phyloP scores from a whole-genome alignment of 2,113 vertebrate species.

The Rana temporaria region DNA sequence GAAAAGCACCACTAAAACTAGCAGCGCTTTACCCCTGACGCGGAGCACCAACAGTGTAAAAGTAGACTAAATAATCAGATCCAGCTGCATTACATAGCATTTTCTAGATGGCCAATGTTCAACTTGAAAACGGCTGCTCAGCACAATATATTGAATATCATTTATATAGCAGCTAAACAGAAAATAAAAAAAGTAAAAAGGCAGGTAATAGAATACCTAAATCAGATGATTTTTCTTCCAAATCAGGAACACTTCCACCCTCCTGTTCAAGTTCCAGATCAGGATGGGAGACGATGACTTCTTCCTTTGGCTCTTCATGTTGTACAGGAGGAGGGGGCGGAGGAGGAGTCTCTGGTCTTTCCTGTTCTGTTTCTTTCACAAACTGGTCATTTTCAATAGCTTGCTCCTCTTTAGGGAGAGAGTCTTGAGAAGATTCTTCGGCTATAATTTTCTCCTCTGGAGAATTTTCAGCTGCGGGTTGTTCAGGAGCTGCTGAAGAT shows the following conservation, averaged over 20 bases:
- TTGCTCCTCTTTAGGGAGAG: slow-evolving; percentile 54
- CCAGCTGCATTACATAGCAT: no score
- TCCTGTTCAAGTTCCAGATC: slow-evolving; percentile 67
- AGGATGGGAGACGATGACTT: slow-evolving; percentile 62
- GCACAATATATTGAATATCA: no score
- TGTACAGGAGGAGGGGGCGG: no score
- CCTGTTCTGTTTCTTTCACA: slow-evolving; percentile 66
- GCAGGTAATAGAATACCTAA: slow-evolving; percentile 16
- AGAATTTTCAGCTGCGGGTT: slow-evolving; percentile 68
- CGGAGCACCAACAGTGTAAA: no score
- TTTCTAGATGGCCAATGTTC: no score
- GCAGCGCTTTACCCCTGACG: no score
- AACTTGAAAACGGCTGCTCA: no score
- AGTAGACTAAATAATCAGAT: no score
- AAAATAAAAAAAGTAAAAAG: not conserved
- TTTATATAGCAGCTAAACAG: no score
- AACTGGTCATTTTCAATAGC: slow-evolving; percentile 66
- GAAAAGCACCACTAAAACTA: no score
- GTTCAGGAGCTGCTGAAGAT: slow-evolving; percentile 65
- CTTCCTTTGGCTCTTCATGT: slow-evolving; percentile 37
- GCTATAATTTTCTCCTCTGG: not conserved
- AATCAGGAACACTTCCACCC: slow-evolving; percentile 68
- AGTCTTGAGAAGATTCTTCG: slow-evolving; percentile 3
- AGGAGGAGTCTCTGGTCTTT: slow-evolving; percentile 62
- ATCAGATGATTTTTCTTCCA: slow-evolving; percentile 66